phyloP scores from a whole-genome alignment of 2,888 invertebrate genomes.

The Eurois occulta region DNA sequence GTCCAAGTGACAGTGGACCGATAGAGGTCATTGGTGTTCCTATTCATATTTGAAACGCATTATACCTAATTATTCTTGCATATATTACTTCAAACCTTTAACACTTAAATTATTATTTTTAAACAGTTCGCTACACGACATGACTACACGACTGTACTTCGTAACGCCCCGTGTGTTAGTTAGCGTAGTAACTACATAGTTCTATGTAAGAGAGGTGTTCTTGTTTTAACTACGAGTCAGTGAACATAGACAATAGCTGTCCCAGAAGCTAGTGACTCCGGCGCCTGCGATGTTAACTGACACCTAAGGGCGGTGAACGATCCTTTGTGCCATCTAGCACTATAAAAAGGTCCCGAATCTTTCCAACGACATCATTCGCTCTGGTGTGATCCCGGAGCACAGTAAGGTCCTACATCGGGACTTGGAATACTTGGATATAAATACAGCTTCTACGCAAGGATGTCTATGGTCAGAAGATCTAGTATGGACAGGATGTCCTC shows the following conservation, averaged over 20 bases:
- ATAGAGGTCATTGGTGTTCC: background rate
- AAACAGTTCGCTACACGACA: constrained; percentile 29
- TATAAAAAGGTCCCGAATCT: constrained; percentile 80
- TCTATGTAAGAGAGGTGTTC: constrained; percentile 60
- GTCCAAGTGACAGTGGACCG: background rate
- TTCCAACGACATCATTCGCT: constrained; percentile 83
- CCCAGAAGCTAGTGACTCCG: constrained; percentile 77
- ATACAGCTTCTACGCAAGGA: constrained; percentile 72
- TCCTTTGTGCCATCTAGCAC: constrained; percentile 69
- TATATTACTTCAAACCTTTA: background rate
- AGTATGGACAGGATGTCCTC: constrained; percentile 89
- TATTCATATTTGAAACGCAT: background rate
- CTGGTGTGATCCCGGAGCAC: constrained; percentile 85
- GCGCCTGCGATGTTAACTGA: constrained; percentile 83
- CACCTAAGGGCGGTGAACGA: constrained; percentile 83
- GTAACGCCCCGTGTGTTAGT: constrained; percentile 46
- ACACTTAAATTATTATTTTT: background rate
- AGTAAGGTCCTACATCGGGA: constrained; percentile 79
- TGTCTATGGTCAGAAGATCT: constrained; percentile 86
- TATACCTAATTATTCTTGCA: background rate
- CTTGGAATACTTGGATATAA: constrained; percentile 67
- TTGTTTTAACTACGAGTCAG: constrained; percentile 80
- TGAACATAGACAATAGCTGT: constrained; percentile 81
- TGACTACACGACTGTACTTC: constrained; percentile 41
- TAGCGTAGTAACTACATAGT: constrained; percentile 61